Base-by-base conservation (phyloP, 2,113 vertebrate genomes). In the Pachycephala philippinensis region DNA sequence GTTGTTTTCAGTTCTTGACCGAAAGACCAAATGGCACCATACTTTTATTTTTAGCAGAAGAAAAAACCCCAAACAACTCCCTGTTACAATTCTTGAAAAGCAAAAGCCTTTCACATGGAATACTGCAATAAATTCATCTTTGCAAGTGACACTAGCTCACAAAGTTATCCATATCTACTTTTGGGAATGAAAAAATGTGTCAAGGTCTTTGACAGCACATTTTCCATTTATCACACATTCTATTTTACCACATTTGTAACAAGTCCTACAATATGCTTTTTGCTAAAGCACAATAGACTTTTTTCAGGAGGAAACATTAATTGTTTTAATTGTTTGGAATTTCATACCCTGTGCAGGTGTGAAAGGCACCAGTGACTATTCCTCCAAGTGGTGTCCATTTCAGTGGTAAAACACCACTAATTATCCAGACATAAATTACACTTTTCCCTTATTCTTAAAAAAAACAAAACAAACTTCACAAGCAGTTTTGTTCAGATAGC, bases 251-350 rank as follows among this genome's bases (percentile, higher is more conserved):
- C 63, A 21, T 87, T 92, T 90, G 11, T 40, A 77, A 59, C 35
- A 31, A n/a, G 9, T 92, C 31, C 65, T 71, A 26, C 23, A 79
- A 12, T 37, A 40, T 1, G 4, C 31, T 72, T 87, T 93, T 89
- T 81, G 31, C 76, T 60, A 57, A 74, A 39, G 35, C 30, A 86
- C 56, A 75, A 42, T 9, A 47, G 39, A 52, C 19, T 42, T 42
- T 78, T 93, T 83, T 84, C 65, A 63, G 39, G 44, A 84, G 12
- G 10, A 87, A 80, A 77, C 76, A 90, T 45, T 59, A 76, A 74
- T 81, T 69, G 84, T 49, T 90, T 88, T 68, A 93, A 86, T 94
- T 97, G 83, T 75, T 96, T 96, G 84, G 89, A 95, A 97, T 96
- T 92, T 95, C 93, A 97, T 95, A 77, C 45, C 30, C 82, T 4